Evolutionary conservation across 2,888 invertebrate species (phyloP).

Genomic region (Pherbina coryleti): DNA sequence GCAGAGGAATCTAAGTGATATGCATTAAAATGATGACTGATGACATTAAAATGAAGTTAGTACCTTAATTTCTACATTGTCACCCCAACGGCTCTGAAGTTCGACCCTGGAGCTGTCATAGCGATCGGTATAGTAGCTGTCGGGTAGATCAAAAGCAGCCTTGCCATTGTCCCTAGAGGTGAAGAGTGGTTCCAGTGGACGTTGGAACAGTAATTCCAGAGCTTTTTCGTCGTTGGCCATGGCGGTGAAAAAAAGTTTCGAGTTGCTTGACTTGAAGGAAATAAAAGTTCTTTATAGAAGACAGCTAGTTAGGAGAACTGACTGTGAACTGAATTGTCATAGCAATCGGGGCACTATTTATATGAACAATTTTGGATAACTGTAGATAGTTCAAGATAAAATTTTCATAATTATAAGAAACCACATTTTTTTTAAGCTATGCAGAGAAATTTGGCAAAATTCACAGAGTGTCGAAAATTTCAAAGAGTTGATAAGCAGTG

Average conservation of each 20-base stretch:
- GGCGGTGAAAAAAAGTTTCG: neutral
- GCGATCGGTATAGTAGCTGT: conserved; percentile 61
- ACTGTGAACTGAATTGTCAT: neutral
- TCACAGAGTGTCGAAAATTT: too few species aligned
- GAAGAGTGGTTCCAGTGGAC: conserved; percentile 67
- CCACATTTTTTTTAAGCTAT: neutral
- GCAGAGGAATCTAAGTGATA: conserved; percentile 58
- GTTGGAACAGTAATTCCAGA: conserved; percentile 63
- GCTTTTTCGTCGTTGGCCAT: conserved; percentile 55
- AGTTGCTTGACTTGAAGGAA: neutral
- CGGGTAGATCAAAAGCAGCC: conserved; percentile 63
- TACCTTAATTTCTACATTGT: conserved; percentile 57
- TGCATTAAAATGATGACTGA: neutral
- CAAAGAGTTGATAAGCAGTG: too few species aligned
- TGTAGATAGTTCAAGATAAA: neutral
- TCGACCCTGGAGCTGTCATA: conserved; percentile 59
- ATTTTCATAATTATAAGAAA: neutral
- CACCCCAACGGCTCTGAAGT: conserved; percentile 61
- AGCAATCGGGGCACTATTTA: neutral
- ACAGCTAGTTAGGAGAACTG: conserved; percentile 6
- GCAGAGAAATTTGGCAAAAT: too few species aligned
- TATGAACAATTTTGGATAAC: neutral
- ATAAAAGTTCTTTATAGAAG: neutral
- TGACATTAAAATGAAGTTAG: neutral
- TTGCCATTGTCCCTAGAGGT: conserved; percentile 65